A percentile compares a stretch with the other conserved stretches of the same genome.
Conservation (phyloP, 2,113 vertebrate genomes). For the Promerops cafer region DNA sequence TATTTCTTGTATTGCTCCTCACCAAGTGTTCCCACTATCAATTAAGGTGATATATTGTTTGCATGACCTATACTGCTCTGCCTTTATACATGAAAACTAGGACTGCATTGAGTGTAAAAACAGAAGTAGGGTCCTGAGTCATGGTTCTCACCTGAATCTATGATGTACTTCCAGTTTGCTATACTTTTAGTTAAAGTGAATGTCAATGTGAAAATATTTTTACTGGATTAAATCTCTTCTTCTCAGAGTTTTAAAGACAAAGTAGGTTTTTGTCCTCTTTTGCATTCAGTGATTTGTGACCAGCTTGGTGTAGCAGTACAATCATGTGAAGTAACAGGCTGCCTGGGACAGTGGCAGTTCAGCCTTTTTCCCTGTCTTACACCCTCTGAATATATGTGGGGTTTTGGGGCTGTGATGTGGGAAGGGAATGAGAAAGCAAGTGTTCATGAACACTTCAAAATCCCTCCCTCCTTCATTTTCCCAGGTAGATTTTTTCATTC, state of each 20-base stretch:
- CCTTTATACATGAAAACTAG: neutral
- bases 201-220: neutral
- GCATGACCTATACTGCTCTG: neutral
- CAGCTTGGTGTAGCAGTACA: neutral
- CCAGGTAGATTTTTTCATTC: neutral
- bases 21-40: neutral
- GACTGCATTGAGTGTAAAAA: neutral
- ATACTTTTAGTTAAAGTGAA: neutral
- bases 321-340: neutral
- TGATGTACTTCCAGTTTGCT: neutral
- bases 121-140: neutral
- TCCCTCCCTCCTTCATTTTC: neutral
- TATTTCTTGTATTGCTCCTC: neutral
- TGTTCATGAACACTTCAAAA: neutral
- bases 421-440: neutral
- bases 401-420: fast-evolving
- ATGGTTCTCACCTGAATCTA: neutral
- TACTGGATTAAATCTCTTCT: neutral
- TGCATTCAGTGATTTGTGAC: neutral
- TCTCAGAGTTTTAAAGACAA: neutral
- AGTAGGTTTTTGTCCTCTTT: neutral
- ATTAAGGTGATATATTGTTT: neutral
- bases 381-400: neutral
- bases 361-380: neutral
- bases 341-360: neutral